These are phyloP conservation scores for Parelbella ahira DNA, from an alignment of 2,888 invertebrate species.

Conservation along the genomic window DNA sequence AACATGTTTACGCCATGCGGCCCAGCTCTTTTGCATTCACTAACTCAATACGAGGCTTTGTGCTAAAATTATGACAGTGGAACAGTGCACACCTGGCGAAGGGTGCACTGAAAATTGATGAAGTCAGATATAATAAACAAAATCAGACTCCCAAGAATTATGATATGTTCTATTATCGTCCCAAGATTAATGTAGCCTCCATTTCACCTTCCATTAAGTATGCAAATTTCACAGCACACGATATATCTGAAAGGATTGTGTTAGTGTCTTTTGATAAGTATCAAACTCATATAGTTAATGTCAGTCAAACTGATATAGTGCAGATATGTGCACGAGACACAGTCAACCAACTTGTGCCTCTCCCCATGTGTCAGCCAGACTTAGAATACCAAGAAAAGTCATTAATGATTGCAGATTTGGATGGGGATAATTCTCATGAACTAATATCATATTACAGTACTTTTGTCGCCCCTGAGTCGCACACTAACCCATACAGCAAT, in stretches of 20 bases:
- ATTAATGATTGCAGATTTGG: constrained; percentile 86
- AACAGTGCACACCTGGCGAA: constrained; percentile 75
- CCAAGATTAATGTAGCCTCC: constrained; percentile 58
- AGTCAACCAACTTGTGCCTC: constrained; percentile 47
- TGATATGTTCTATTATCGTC: constrained; percentile 62
- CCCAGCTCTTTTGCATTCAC: constrained; percentile 85
- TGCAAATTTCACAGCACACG: constrained; percentile 73
- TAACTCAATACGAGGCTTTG: constrained; percentile 85
- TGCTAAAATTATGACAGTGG: constrained; percentile 92
- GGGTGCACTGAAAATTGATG: constrained; percentile 70
- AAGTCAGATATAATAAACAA: constrained; percentile 65
- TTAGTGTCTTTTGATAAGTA: constrained; percentile 88
- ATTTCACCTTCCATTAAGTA: constrained; percentile 70
- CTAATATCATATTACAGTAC: constrained; percentile 88
- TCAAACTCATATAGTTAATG: constrained; percentile 85
- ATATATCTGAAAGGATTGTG: constrained; percentile 86
- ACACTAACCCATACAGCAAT: constrained; percentile 56
- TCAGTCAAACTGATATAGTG: constrained; percentile 87
- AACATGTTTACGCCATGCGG: constrained; percentile 85
- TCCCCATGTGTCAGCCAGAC: constrained; percentile 86
- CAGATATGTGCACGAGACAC: constrained; percentile 83
- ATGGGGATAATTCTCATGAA: constrained; percentile 88
- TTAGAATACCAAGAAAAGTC: constrained; percentile 86
- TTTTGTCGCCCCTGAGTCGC: constrained; percentile 71
- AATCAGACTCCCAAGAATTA: constrained; percentile 69